Evolutionary conservation across 1,140 invertebrate genomes (phyloP), one percentile per base, ranked within the genome.

Genomic region (Aphaenogaster floridana): DNA sequence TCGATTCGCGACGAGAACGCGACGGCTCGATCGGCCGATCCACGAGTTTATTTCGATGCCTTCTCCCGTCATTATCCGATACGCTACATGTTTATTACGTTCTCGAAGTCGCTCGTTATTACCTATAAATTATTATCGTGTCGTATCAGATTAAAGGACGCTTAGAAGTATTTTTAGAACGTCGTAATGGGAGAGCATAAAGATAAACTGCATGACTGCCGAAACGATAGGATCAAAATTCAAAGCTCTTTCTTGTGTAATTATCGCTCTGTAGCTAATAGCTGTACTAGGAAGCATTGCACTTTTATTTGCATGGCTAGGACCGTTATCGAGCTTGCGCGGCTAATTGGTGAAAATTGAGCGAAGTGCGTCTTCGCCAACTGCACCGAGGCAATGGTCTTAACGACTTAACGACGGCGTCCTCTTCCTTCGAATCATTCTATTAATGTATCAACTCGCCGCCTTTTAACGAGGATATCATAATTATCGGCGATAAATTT

Each of bases 401-500:
- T 90, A 91, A 92, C 89, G 89, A 91, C 88, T 91, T 86, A 79
- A 88, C 86, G 80, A 90, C 81, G 13, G 66, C 80, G 68, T 63
- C 71, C 57, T 89, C 39, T 89, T 76, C 64, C 79, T 78, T 39
- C 36, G 42, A 76, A 74, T 69, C 77, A 50, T 90, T 80, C 69
- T 72, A 76, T 74, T 76, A 80, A 28, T 21, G 21, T 69, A 69
- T 69, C 42, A 69, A 76, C 54, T 39, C 71, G 28, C 57, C 48
- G 54, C 15, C 57, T 66, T 72, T 66, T 78, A 74, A 63, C 76
- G 78, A 88, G 77, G 69, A 89, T 79, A 86, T 69, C 42, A 89
- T 91, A 89, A 93, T 92, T 90, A 93, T 88, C 68, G 76, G 48
- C 71, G 54, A 90, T 93, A 92, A 92, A 93, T 92, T 83, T 71